Evolutionary conservation across 2,113 vertebrate genomes (phyloP).

Genomic region (Callaeas wilsoni): DNA sequence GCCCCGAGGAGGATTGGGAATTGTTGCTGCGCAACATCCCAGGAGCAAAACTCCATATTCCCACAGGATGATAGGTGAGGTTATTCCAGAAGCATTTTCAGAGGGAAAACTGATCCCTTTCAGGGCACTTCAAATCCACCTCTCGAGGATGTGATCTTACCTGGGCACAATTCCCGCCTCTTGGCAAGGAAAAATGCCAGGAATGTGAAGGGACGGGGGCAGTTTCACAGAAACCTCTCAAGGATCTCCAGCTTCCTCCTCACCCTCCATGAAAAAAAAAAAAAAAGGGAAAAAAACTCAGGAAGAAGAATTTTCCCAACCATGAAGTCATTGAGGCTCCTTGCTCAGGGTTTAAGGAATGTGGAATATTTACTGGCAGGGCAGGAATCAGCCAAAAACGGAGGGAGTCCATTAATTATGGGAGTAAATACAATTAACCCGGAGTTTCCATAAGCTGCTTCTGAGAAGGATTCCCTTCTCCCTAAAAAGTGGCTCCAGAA

Average conservation of each 20-base stretch:
- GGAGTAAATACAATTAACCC: too few species aligned
- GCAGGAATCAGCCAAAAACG: neutral
- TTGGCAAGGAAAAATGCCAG: neutral
- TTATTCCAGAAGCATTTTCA: neutral
- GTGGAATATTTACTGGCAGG: neutral
- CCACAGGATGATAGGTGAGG: neutral
- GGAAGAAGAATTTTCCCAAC: neutral
- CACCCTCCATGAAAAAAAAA: neutral
- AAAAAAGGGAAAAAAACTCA: neutral
- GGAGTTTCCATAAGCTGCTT: neutral
- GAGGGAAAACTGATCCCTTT: neutral
- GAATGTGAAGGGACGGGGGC: neutral
- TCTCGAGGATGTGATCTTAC: neutral
- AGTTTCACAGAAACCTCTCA: constrained; percentile 15
- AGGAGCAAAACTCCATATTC: neutral
- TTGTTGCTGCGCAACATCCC: neutral
- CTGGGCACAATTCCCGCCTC: neutral
- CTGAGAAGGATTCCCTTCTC: neutral
- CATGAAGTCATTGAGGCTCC: neutral
- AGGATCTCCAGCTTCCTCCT: neutral
- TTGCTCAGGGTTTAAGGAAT: neutral
- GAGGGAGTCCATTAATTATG: neutral
- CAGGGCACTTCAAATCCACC: neutral
- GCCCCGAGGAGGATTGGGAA: neutral
- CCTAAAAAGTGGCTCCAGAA: neutral